phyloP scores from a whole-genome alignment of 2,888 invertebrate genomes.

The Ectemnius continuus region DNA sequence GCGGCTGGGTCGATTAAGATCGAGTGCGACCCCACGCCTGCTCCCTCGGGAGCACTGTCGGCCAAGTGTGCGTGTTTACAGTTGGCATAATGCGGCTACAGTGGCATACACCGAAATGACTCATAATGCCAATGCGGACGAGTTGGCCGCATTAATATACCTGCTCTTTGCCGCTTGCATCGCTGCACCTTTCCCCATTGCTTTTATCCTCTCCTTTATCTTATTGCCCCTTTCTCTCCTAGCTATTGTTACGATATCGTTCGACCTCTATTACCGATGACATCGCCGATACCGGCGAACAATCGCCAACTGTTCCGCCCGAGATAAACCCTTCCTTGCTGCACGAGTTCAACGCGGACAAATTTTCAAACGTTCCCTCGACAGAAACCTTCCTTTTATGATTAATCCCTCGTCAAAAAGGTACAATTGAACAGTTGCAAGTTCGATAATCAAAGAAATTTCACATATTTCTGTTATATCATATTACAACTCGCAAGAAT shows the following conservation, averaged over 20 bases:
- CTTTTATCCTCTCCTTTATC: slow-evolving; percentile 7
- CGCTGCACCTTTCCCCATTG: slow-evolving; percentile 29
- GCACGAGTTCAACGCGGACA: background rate
- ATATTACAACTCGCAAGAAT: too few relatives aligned
- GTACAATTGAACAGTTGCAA: too few relatives aligned
- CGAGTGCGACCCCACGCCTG: background rate
- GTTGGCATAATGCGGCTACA: slow-evolving; percentile 10
- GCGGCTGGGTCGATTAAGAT: slow-evolving; percentile 3
- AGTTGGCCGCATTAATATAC: slow-evolving; percentile 34
- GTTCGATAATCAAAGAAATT: too few relatives aligned
- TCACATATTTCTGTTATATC: too few relatives aligned
- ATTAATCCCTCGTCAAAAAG: too few relatives aligned
- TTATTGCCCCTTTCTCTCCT: background rate
- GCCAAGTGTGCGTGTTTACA: slow-evolving; percentile 8
- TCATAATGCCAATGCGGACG: slow-evolving; percentile 35
- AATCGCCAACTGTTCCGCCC: background rate
- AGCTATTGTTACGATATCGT: slow-evolving; percentile 13
- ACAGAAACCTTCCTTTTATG: too few relatives aligned
- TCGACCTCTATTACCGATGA: background rate
- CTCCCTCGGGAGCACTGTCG: background rate
- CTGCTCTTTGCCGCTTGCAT: background rate
- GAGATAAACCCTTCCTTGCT: too few relatives aligned
- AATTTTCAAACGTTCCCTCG: background rate
- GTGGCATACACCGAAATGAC: slow-evolving; percentile 19
- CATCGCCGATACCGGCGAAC: background rate